Conservation (phyloP, 2,888 invertebrate genomes). For the Leptopterna dolabrata region DNA sequence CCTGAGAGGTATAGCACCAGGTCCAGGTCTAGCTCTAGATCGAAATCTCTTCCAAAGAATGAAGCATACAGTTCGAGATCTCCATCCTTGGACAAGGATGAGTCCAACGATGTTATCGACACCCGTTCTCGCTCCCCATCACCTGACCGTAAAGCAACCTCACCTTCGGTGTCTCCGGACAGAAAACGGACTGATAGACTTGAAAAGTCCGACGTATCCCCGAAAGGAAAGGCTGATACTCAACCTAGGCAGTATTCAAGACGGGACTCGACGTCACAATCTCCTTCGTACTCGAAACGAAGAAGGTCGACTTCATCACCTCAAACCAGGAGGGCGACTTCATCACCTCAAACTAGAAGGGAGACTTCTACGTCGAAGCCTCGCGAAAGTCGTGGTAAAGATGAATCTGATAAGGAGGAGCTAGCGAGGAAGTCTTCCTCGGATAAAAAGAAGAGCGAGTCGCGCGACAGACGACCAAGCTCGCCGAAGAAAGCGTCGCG, state of each 20-base stretch:
- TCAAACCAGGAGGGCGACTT: not conserved
- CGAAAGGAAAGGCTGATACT: not conserved
- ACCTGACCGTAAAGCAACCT: not conserved
- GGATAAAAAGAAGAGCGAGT: not conserved
- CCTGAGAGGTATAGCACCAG: not conserved
- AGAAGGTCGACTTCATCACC: not conserved
- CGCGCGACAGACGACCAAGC: not conserved
- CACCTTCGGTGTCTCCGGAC: not conserved
- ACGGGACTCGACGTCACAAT: not conserved
- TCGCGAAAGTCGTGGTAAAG: not conserved
- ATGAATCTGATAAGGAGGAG: not conserved
- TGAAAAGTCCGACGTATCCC: not conserved
- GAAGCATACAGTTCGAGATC: not conserved
- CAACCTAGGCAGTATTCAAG: not conserved
- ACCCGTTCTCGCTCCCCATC: not conserved
- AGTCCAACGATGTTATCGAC: not conserved
- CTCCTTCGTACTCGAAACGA: not conserved
- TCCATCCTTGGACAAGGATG: not conserved
- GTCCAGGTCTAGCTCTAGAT: conserved; percentile 24
- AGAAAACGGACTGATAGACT: not conserved
- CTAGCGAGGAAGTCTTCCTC: not conserved
- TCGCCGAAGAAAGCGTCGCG: not conserved
- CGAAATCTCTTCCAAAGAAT: not conserved
- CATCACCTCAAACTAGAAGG: not conserved
- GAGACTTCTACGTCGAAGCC: not conserved